These are phyloP conservation scores for Nyctereutes procyonoides DNA, from an alignment of 2,113 vertebrate genomes.

Conservation along the genomic window DNA sequence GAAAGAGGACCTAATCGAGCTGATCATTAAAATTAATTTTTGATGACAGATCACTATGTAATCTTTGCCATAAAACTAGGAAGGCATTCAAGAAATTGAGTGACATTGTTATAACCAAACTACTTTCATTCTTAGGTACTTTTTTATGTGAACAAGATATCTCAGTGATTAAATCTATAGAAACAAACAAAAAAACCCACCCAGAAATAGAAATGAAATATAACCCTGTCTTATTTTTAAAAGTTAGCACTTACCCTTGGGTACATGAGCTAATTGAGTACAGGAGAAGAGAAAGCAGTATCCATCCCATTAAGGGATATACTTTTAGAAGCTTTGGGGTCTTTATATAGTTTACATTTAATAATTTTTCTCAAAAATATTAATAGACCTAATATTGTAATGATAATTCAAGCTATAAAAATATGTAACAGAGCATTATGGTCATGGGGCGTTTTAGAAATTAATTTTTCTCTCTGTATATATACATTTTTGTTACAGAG, in stretches of 20 bases:
- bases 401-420: background rate
- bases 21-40: slow-evolving; percentile 55
- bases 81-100: slow-evolving; percentile 31
- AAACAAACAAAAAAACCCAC: background rate
- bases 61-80: slow-evolving; percentile 39
- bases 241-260: background rate
- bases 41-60: slow-evolving; percentile 40
- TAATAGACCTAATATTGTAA: background rate
- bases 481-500: background rate
- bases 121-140: slow-evolving; percentile 9
- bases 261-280: background rate
- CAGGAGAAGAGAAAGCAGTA: background rate
- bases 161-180: slow-evolving; percentile 12
- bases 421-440: background rate
- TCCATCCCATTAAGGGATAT: background rate
- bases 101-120: background rate
- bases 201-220: background rate
- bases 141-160: slow-evolving; percentile 23
- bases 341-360: slow-evolving; percentile 21
- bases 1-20: slow-evolving; percentile 20
- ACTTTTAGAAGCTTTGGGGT: background rate
- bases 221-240: background rate
- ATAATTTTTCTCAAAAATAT: slow-evolving; percentile 44
- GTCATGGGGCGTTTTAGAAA: slow-evolving; percentile 42
- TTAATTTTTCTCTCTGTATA: background rate